These are phyloP conservation scores for Rhinichthys klamathensis DNA, from an alignment of 2,113 vertebrate species.

Conservation along the genomic window DNA sequence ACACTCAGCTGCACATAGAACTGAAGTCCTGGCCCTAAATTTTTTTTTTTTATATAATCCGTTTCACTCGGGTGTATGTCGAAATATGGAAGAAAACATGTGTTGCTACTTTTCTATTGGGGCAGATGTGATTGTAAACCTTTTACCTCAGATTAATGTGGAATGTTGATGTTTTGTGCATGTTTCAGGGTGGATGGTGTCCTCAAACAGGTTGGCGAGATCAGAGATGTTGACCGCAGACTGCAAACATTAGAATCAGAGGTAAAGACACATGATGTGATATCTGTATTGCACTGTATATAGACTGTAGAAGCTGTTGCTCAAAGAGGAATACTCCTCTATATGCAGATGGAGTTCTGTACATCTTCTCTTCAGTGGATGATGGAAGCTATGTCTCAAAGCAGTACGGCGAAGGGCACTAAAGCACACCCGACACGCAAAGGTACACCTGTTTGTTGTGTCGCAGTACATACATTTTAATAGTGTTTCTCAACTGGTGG, in stretches of 20 bases:
- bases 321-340: not conserved
- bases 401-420: conserved; percentile 68
- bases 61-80: too few species aligned
- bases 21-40: too few species aligned
- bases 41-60: too few species aligned
- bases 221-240: conserved; percentile 54
- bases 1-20: too few species aligned
- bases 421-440: conserved; percentile 71
- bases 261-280: conserved; percentile 15
- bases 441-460: conserved; percentile 59
- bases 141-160: not conserved
- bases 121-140: not conserved
- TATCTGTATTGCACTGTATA: not conserved
- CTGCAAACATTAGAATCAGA: conserved; percentile 50
- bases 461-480: too few species aligned
- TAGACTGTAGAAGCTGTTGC: not conserved
- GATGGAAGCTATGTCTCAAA: conserved; percentile 78
- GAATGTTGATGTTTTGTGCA: conserved; percentile 2
- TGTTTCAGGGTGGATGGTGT: conserved; percentile 48
- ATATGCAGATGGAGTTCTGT: conserved; percentile 83
- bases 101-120: not conserved
- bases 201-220: conserved; percentile 53
- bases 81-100: too few species aligned
- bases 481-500: too few species aligned
- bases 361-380: conserved; percentile 81